Base-by-base conservation (phyloP, 2,888 invertebrate genomes). In the Mongoloraphidia duomilia region DNA sequence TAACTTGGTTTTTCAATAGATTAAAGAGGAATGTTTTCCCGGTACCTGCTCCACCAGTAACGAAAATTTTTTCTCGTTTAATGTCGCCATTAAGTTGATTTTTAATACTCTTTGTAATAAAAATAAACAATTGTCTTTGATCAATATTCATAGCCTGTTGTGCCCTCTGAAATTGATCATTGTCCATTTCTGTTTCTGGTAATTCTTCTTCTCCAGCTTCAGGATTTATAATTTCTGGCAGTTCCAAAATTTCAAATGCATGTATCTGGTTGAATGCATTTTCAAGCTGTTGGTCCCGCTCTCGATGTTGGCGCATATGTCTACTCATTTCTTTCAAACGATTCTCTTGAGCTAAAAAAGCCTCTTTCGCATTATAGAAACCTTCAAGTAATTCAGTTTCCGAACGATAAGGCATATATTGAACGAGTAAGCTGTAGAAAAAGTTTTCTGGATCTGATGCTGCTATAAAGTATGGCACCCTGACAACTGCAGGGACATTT, bases 391-490 rank as follows among this genome's bases (percentile, higher is more conserved):
- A 39, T 54, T 61, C 59, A 34, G 12, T 40, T 49, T 59, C 58
- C 41, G 35, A 49, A 13, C 57, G 53, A 49, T 57, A 60, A 14
- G 59, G 57, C 50, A 56, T 51, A 52, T 59, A 58, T 41, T 58
- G 57, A 36, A 60, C 9, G 14, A 63, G 56, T 45, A 62, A 55
- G 48, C 59, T 60, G 51, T 61, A 59, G 49, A 52, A 61, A 56
- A 51, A 60, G 46, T 55, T 54, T 46, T 60, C 61, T 49, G 59
- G 57, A 57, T 61, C 59, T n/a, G 55, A 44, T 33, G 55, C n/a
- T 48, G 54, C 55, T 47, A 57, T 52, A 43, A 62, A 62, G 50
- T 57, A 57, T 39, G 54, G 51, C 11, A 54, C 50, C 39, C 51
- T 45, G 9, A 52, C 46, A 10, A 48, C 50, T 17, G 55, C 55